These are phyloP conservation scores for Menura novaehollandiae DNA, from an alignment of 2,113 vertebrate genomes.

Conservation along the genomic window DNA sequence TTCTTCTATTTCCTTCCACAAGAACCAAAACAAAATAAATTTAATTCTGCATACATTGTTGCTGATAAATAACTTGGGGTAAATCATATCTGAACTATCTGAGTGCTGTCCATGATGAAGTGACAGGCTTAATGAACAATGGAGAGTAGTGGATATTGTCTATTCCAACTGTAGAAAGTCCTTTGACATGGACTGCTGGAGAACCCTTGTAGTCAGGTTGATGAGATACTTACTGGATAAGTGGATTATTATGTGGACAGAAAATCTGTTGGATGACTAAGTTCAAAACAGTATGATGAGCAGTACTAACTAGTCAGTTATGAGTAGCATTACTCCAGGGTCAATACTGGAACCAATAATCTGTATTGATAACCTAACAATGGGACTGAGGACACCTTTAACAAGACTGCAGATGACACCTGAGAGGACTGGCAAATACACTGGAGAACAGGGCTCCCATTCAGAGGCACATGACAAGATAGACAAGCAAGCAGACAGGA, in stretches of 20 bases:
- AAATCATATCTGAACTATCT: neutral
- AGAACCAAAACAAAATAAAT: neutral
- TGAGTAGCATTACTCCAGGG: fast-evolving
- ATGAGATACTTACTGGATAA: neutral
- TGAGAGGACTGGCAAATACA: neutral
- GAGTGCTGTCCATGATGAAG: neutral
- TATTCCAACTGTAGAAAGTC: neutral
- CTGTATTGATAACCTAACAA: neutral
- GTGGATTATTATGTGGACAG: neutral
- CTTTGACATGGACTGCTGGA: neutral
- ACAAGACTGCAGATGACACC: neutral
- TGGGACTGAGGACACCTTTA: neutral
- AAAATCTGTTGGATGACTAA: neutral
- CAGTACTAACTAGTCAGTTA: neutral
- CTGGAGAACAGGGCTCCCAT: neutral
- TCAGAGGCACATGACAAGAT: neutral
- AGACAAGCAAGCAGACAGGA: neutral
- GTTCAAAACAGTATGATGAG: neutral
- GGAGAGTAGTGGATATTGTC: neutral
- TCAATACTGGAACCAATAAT: neutral
- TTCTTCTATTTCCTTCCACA: neutral
- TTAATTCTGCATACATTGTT: neutral
- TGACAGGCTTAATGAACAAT: neutral
- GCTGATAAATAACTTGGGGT: neutral
- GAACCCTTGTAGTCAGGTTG: neutral